Evolutionary conservation across 2,888 invertebrate species (phyloP).

Genomic region (Myopa testacea): DNA sequence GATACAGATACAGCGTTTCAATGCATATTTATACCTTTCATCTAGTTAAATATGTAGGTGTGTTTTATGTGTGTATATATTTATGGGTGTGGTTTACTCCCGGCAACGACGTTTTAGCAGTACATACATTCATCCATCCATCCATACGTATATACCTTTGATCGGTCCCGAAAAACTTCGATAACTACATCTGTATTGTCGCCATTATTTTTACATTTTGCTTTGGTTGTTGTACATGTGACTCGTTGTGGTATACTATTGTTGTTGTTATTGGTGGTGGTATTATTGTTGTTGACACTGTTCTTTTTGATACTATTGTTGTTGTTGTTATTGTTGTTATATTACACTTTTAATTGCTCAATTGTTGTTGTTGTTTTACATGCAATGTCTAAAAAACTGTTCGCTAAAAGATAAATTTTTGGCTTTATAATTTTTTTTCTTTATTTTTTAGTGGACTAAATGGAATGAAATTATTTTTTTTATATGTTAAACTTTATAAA

Average conservation of each 20-base stretch:
- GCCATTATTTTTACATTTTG: slow-evolving; percentile 18
- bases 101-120: background rate
- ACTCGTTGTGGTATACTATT: background rate
- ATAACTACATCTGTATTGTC: background rate
- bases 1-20: too few relatives aligned
- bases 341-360: background rate
- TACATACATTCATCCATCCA: background rate
- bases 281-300: background rate
- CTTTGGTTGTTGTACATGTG: background rate
- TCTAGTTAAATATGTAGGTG: too few relatives aligned
- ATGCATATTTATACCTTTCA: too few relatives aligned
- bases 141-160: too few relatives aligned
- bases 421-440: too few relatives aligned
- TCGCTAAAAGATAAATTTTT: too few relatives aligned
- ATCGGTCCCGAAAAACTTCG: background rate
- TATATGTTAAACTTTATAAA: too few relatives aligned
- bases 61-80: background rate
- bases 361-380: background rate
- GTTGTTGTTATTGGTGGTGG: background rate
- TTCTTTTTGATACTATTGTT: background rate
- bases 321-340: background rate
- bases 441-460: too few relatives aligned
- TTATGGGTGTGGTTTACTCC: background rate
- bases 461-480: too few relatives aligned
- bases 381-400: background rate